Base-by-base conservation (phyloP, 2,797 vertebrate species). In the Holocentrus rufus region DNA sequence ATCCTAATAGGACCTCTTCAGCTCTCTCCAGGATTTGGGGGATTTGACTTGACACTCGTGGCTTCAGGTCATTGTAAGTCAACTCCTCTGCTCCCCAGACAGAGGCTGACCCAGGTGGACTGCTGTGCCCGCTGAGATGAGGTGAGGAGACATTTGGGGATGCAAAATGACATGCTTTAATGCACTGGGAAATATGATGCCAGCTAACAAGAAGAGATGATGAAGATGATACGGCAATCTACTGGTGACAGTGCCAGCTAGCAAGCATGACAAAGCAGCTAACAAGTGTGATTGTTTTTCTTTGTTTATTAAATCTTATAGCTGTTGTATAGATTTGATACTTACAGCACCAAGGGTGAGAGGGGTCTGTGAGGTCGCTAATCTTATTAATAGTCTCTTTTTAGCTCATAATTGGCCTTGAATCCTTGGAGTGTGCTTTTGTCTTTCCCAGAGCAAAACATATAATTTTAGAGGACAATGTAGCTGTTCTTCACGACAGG, bases 41-140 rank as follows among this genome's bases (percentile, higher is more conserved):
- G 56, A 69, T 82, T 61, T 23, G 70, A 75, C 62, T 57, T 71
- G 79, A 81, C 80, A 67, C 31, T 61, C 61, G 22, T 55, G 47
- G 44, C 36, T 76, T 63, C 63, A 64, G 73, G 72, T 79, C 75
- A 72, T 31, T 11, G 54, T 69, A 30, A 77, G 57, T 83, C 81
- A 81, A 31, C 56, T 58, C 20, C 25, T 14, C 22, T 23, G 11
- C 20, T 25, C 53, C 53, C 7, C 44, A 49, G 39, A 75, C 1
- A 6, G 61, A 83, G 69, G 63, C 60, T 62, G 65, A 77, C 50
- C 73, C 50, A 3, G 69, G 65, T 78, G 23, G 55, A 9, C 22
- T 4, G 59, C 25, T 59, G 49, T 46, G 47, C 31, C 31, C 5
- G 2, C 8, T 60, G 60, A 82, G 64, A 62, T 57, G 58, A 71